Percentiles rank a stretch among this genome's conserved stretches.
These are phyloP conservation scores for Galeopterus variegatus DNA, from an alignment of 2,113 vertebrate species.

Conservation along the genomic window DNA sequence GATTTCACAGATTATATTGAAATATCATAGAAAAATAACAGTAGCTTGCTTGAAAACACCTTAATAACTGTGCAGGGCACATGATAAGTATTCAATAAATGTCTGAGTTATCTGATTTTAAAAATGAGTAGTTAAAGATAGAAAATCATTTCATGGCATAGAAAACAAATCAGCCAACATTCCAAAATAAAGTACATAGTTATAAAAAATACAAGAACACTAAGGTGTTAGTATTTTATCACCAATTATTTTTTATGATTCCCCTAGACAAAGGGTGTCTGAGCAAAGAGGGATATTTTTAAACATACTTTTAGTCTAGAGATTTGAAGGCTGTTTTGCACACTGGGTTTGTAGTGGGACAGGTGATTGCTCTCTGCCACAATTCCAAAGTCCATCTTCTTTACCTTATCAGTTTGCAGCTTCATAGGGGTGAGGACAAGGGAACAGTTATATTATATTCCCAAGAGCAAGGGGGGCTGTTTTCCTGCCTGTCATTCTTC, in stretches of 20 bases:
- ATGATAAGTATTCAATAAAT: slow-evolving; percentile 55
- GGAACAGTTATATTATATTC: slow-evolving; percentile 65
- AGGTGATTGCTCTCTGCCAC: slow-evolving; percentile 56
- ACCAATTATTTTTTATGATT: slow-evolving; percentile 65
- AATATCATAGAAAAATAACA: slow-evolving; percentile 62
- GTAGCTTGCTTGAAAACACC: slow-evolving; percentile 62
- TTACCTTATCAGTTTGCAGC: slow-evolving; percentile 65
- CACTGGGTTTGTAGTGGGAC: slow-evolving; percentile 11
- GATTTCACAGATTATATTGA: slow-evolving; percentile 47
- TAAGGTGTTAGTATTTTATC: slow-evolving; percentile 24
- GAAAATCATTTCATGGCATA: slow-evolving; percentile 72
- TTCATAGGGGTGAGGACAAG: slow-evolving; percentile 57
- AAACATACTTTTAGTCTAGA: slow-evolving; percentile 53
- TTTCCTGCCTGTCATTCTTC: slow-evolving; percentile 82
- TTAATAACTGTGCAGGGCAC: slow-evolving; percentile 41
- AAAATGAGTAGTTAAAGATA: slow-evolving; percentile 78
- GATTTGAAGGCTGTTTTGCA: slow-evolving; percentile 68
- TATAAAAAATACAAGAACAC: slow-evolving; percentile 39
- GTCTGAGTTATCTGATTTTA: slow-evolving; percentile 45
- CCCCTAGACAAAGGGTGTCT: slow-evolving; percentile 61
- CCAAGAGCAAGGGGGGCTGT: slow-evolving; percentile 61
- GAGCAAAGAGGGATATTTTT: slow-evolving; percentile 51
- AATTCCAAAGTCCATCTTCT: slow-evolving; percentile 64
- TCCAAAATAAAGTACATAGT: slow-evolving; percentile 57
- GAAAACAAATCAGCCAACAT: slow-evolving; percentile 65